Conservation (phyloP, 2,888 invertebrate species). For the Caenorhabditis uteleia region DNA sequence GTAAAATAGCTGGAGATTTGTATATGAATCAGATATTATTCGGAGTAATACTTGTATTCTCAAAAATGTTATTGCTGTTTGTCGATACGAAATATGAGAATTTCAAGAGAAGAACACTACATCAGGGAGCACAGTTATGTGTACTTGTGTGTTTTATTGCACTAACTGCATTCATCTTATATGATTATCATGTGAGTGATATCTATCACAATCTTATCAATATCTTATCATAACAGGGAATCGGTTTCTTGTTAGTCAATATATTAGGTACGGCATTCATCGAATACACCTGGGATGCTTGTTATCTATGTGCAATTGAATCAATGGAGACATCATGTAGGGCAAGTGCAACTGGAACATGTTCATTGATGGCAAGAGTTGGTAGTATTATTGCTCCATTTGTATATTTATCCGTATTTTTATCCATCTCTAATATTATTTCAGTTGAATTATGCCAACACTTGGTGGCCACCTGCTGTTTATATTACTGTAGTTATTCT, state of each 20-base stretch:
- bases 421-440: slow-evolving; percentile 2
- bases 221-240: slow-evolving; percentile 38
- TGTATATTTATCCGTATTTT: slow-evolving; percentile 10
- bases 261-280: slow-evolving; percentile 57
- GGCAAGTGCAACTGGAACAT: slow-evolving; percentile 54
- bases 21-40: slow-evolving; percentile 62
- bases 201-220: not conserved
- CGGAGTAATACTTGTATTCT: slow-evolving; percentile 52
- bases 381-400: slow-evolving; percentile 59
- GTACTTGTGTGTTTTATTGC: slow-evolving; percentile 49
- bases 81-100: slow-evolving; percentile 48
- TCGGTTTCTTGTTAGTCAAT: slow-evolving; percentile 48
- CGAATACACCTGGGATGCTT: slow-evolving; percentile 65
- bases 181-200: slow-evolving; percentile 29
- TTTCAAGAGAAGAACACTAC: slow-evolving; percentile 57
- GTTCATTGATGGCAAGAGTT: slow-evolving; percentile 57
- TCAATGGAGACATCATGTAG: slow-evolving; percentile 56
- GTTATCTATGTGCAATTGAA: slow-evolving; percentile 60
- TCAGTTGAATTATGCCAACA: slow-evolving; percentile 53
- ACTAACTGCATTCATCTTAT: slow-evolving; percentile 35
- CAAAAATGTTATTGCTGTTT: slow-evolving; percentile 49
- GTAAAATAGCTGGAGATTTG: slow-evolving; percentile 56
- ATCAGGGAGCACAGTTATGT: slow-evolving; percentile 54
- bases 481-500: slow-evolving; percentile 53
- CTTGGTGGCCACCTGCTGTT: slow-evolving; percentile 53